Conservation (phyloP, 2,797 vertebrate genomes). For the Sitta carolinensis region DNA sequence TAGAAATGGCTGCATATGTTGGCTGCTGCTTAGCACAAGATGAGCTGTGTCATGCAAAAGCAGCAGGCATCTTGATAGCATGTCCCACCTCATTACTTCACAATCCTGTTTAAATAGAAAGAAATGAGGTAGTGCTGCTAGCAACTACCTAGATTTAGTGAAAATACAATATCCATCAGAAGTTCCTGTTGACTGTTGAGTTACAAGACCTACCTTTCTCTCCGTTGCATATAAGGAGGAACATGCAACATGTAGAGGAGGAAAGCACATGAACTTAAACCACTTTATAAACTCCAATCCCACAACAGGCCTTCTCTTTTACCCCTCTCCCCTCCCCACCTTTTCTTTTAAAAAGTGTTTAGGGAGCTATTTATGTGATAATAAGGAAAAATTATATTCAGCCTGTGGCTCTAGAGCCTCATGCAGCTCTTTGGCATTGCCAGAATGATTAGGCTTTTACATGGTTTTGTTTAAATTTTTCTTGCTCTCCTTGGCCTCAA, state of each 20-base stretch:
- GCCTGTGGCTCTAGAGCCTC: conserved; percentile 55
- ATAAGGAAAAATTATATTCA: conserved; percentile 60
- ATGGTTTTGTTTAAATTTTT: conserved; percentile 53
- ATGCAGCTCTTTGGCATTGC: conserved; percentile 35
- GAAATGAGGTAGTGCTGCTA: neutral
- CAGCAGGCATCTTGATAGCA: neutral
- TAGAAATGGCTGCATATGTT: neutral
- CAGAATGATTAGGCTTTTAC: conserved; percentile 47
- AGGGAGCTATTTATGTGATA: conserved; percentile 58
- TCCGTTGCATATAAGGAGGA: too few species aligned
- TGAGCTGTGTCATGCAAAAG: neutral
- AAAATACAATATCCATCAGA: neutral
- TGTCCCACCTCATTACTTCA: neutral
- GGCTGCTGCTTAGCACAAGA: neutral
- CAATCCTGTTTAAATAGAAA: neutral
- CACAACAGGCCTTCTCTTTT: neutral
- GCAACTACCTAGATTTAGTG: neutral
- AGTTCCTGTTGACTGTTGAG: neutral
- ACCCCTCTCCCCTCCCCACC: neutral
- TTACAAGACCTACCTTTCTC: neutral
- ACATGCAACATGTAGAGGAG: neutral
- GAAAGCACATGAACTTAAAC: conserved; percentile 6
- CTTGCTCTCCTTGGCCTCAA: conserved; percentile 44
- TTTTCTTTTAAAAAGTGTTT: conserved; percentile 39
- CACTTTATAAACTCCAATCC: conserved; percentile 1